Conservation (phyloP, 2,888 invertebrate species). For the Leptopilina myrica region DNA sequence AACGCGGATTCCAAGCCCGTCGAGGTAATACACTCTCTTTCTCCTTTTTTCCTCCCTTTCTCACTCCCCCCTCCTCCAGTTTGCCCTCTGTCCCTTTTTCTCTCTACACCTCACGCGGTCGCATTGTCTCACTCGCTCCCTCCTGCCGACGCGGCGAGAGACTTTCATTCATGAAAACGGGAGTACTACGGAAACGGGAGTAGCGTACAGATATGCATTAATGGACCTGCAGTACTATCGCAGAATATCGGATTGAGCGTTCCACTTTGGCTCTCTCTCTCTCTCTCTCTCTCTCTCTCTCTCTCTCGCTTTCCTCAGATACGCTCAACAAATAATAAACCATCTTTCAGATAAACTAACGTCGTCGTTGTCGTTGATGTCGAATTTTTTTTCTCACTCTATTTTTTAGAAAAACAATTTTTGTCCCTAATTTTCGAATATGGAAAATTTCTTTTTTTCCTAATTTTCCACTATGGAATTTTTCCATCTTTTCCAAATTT, state of each 20-base stretch:
- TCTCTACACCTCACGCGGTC: slow-evolving; percentile 6
- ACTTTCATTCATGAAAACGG: slow-evolving; percentile 39
- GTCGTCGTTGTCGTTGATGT: neutral
- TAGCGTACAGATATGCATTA: slow-evolving; percentile 40
- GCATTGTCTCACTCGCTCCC: neutral
- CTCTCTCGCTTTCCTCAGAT: neutral
- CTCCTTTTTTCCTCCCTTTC: slow-evolving; percentile 41
- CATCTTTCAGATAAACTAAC: neutral
- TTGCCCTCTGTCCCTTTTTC: neutral
- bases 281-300: slow-evolving; percentile 33
- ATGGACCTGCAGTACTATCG: slow-evolving; percentile 35
- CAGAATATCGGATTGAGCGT: slow-evolving; percentile 35
- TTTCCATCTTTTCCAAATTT: too few species aligned
- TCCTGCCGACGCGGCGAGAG: slow-evolving; percentile 20
- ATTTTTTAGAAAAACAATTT: neutral
- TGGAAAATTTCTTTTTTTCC: too few species aligned
- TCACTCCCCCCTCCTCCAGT: slow-evolving; percentile 32
- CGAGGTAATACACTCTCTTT: slow-evolving; percentile 28
- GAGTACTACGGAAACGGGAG: slow-evolving; percentile 39
- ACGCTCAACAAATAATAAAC: slow-evolving; percentile 25
- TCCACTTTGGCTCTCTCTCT: slow-evolving; percentile 24
- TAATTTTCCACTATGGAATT: too few species aligned
- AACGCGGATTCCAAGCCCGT: too few species aligned
- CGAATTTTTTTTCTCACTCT: too few species aligned
- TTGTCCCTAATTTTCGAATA: too few species aligned